A percentile compares a stretch with the other conserved stretches of the same genome.
Evolutionary conservation across 2,797 vertebrate genomes (phyloP).

Genomic region (Sylvia borin): DNA sequence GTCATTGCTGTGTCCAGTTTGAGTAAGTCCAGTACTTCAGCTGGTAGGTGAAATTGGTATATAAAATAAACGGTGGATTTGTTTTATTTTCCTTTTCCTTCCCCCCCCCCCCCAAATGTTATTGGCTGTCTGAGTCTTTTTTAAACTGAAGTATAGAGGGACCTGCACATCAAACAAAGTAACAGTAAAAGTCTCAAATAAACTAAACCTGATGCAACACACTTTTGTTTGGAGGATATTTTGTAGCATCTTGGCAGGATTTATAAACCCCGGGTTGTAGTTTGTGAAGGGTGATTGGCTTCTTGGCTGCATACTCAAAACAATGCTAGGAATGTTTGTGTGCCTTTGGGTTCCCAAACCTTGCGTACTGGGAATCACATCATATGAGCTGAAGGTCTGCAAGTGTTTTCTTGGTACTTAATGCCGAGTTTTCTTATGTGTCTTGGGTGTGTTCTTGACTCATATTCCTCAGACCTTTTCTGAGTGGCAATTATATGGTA

Average conservation of each 20-base stretch:
- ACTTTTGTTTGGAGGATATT: background rate
- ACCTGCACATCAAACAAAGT: background rate
- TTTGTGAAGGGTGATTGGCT: background rate
- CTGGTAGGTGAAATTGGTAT: background rate
- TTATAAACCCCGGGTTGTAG: background rate
- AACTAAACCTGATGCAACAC: background rate
- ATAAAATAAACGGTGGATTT: background rate
- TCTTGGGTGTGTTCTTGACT: background rate
- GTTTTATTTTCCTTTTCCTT: accelerated
- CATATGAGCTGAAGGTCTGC: background rate
- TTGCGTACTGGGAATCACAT: background rate
- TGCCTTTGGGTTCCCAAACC: background rate
- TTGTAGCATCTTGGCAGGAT: background rate
- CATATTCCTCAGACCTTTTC: background rate
- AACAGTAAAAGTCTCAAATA: background rate
- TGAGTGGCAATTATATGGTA: background rate
- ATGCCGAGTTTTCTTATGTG: accelerated
- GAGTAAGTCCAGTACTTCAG: background rate
- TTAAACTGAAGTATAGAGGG: background rate
- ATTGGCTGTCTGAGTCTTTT: background rate
- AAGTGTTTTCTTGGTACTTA: background rate
- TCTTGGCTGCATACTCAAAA: background rate
- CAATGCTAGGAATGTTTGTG: background rate
- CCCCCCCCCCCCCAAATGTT: accelerated
- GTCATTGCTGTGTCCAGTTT: background rate